These are phyloP conservation scores for Anorthoa munda DNA, from an alignment of 2,888 invertebrate species.

Conservation along the genomic window DNA sequence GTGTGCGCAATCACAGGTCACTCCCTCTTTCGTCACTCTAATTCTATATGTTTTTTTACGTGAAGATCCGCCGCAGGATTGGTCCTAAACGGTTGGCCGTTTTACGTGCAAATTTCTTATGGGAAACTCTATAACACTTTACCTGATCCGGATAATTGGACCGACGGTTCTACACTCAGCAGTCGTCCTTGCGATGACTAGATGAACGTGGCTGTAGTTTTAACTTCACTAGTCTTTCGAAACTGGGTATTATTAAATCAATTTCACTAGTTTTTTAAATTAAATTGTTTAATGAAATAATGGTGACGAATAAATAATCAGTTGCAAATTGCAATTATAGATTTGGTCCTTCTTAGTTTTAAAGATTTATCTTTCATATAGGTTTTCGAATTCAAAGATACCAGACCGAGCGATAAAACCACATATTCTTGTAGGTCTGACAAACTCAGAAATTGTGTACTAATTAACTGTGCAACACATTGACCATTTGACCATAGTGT, in stretches of 20 bases:
- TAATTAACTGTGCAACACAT: conserved; percentile 13
- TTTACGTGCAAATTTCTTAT: too few species aligned
- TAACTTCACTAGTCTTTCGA: neutral
- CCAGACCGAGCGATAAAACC: neutral
- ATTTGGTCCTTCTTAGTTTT: neutral
- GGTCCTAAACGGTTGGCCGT: too few species aligned
- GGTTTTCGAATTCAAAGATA: neutral
- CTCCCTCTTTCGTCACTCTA: too few species aligned
- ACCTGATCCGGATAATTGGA: neutral
- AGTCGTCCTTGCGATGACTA: neutral
- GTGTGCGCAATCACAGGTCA: too few species aligned
- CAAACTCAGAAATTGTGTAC: neutral
- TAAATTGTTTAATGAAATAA: too few species aligned
- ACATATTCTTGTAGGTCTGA: too few species aligned
- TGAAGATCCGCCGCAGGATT: too few species aligned
- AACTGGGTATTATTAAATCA: neutral
- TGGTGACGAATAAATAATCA: too few species aligned
- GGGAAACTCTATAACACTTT: neutral
- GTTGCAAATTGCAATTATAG: too few species aligned
- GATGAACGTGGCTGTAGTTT: neutral
- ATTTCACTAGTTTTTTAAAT: neutral
- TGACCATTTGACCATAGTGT: conserved; percentile 9
- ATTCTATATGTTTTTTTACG: too few species aligned
- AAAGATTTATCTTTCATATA: neutral
- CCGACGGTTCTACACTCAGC: neutral